phyloP scores from a whole-genome alignment of 2,797 vertebrate species.

The Sebastes paucispinis region DNA sequence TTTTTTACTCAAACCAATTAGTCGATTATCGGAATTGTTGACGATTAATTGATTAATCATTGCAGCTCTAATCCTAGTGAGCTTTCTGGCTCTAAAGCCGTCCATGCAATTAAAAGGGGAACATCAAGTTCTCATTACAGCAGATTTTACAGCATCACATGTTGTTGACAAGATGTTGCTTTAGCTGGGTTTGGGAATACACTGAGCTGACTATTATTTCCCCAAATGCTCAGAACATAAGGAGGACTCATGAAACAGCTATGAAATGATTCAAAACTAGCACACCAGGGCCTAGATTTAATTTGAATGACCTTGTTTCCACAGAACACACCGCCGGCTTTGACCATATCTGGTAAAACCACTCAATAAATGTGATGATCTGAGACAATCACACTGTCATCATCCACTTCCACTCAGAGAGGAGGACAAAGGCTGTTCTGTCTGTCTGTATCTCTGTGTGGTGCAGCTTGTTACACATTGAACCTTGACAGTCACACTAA shows the following conservation, averaged over 20 bases:
- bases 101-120: background rate
- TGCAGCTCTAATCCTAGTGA: background rate
- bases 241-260: background rate
- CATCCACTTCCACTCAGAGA: slow-evolving; percentile 20
- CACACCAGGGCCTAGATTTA: background rate
- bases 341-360: background rate
- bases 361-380: slow-evolving; percentile 15
- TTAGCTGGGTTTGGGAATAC: background rate
- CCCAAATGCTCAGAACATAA: slow-evolving; percentile 9
- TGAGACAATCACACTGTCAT: slow-evolving; percentile 8
- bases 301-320: background rate
- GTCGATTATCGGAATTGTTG: too few relatives aligned
- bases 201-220: slow-evolving; percentile 20
- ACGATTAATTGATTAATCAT: too few relatives aligned
- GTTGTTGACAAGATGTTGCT: slow-evolving; percentile 43
- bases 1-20: too few relatives aligned
- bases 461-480: slow-evolving; percentile 2
- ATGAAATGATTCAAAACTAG: slow-evolving; percentile 9
- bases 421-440: slow-evolving; percentile 33
- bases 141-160: slow-evolving; percentile 52
- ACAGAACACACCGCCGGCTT: background rate
- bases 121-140: slow-evolving; percentile 22
- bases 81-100: background rate
- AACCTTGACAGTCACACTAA: slow-evolving; percentile 15
- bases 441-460: background rate